Conservation (phyloP, 2,888 invertebrate species). For the Calameuta filiformis region DNA sequence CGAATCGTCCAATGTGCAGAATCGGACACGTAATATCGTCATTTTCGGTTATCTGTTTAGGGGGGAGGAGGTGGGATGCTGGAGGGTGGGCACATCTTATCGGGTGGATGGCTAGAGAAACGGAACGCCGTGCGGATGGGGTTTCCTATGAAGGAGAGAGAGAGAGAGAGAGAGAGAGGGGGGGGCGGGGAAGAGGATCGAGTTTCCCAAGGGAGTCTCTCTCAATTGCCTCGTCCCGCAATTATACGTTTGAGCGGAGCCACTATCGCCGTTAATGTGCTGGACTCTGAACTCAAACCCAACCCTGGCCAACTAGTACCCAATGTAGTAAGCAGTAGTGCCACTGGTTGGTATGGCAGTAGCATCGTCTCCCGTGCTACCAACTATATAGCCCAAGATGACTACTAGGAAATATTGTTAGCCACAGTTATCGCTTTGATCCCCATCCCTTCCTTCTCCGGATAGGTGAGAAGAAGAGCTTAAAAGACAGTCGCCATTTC, state of each 20-base stretch:
- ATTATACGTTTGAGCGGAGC: conserved; percentile 64
- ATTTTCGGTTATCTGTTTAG: conserved; percentile 52
- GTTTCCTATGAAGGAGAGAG: not conserved
- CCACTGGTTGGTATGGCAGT: not conserved
- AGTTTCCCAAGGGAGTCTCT: conserved; percentile 56
- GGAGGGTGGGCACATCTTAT: conserved; percentile 44
- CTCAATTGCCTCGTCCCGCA: conserved; percentile 60
- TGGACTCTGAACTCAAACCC: conserved; percentile 50
- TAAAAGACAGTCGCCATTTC: not conserved
- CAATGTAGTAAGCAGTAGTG: conserved; percentile 25
- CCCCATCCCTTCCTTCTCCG: not conserved
- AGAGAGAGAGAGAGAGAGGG: conserved; percentile 3
- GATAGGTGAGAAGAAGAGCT: too few species aligned
- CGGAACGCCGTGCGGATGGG: conserved; percentile 7
- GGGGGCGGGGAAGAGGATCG: conserved; percentile 27
- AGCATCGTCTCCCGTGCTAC: not conserved
- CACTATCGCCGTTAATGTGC: conserved; percentile 63
- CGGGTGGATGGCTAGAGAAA: conserved; percentile 31
- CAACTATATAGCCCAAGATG: not conserved
- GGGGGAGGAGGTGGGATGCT: conserved; percentile 1
- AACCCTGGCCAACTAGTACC: conserved; percentile 39
- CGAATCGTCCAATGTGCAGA: conserved; percentile 28
- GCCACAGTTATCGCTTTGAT: conserved; percentile 38
- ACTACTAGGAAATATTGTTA: conserved; percentile 46
- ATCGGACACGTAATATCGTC: conserved; percentile 47